Conservation (phyloP, 2,797 vertebrate genomes). For the Sebastes dallii region DNA sequence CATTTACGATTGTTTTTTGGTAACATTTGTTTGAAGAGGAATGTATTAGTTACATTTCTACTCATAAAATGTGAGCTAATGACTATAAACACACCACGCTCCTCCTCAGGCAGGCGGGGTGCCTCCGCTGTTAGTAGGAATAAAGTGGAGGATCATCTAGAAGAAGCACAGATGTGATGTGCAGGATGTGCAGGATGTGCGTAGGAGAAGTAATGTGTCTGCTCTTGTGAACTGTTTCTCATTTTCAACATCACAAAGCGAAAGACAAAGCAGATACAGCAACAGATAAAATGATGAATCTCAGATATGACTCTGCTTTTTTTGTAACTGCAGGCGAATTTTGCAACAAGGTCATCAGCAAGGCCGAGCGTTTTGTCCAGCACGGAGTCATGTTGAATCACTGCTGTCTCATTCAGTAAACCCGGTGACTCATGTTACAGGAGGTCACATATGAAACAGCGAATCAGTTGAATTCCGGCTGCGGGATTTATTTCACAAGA, state of each 20-base stretch:
- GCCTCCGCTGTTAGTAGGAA: not conserved
- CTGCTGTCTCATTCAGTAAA: not conserved
- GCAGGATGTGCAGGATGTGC: not conserved
- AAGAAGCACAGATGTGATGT: slow-evolving; percentile 1
- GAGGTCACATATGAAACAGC: not conserved
- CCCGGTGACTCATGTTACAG: slow-evolving; percentile 32
- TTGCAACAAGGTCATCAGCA: slow-evolving; percentile 16
- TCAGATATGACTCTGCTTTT: not conserved
- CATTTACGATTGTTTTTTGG: too few species aligned
- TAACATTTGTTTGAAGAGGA: too few species aligned
- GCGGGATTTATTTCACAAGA: not conserved
- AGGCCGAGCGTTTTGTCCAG: not conserved
- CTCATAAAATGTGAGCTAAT: too few species aligned
- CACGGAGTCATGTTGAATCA: slow-evolving; percentile 59
- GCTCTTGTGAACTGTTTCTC: not conserved
- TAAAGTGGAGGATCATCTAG: not conserved
- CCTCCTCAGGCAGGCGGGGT: too few species aligned
- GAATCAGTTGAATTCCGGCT: slow-evolving; percentile 19
- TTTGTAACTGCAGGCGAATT: not conserved
- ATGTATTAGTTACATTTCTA: too few species aligned
- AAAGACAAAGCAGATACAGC: not conserved
- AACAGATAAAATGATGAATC: not conserved
- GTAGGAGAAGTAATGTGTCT: not conserved
- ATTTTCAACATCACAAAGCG: not conserved
- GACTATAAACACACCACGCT: too few species aligned